A percentile compares a stretch with the other conserved stretches of the same genome.
Evolutionary conservation across 2,797 vertebrate genomes (phyloP).

Genomic region (Eutrigla gurnardus): DNA sequence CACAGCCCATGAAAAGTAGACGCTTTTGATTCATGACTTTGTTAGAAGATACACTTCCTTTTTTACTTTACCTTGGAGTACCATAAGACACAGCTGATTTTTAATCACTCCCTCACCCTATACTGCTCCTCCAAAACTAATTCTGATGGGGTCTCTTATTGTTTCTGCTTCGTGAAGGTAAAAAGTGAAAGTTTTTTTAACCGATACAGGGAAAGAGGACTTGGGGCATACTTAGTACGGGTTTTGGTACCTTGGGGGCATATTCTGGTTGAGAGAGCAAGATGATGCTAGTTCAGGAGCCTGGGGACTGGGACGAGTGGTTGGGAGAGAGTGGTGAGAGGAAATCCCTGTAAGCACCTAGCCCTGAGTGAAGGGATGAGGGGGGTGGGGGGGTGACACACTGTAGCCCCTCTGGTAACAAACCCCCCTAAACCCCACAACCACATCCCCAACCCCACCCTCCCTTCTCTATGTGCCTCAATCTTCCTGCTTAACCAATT

Average conservation of each 20-base stretch:
- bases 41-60: not conserved
- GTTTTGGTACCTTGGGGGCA: constrained; percentile 35
- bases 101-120: constrained; percentile 27
- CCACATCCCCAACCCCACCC: constrained; percentile 78
- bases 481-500: constrained; percentile 99
- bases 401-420: constrained; percentile 75
- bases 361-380: constrained; percentile 76
- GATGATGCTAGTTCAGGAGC: constrained; percentile 54
- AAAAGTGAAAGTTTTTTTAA: constrained; percentile 34
- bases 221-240: constrained; percentile 20
- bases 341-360: constrained; percentile 81
- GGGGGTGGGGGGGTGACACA: constrained; percentile 62
- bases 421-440: constrained; percentile 61
- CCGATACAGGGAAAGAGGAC: not conserved
- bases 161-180: not conserved
- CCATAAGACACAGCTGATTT: constrained; percentile 20
- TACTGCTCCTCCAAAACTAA: constrained; percentile 30
- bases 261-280: constrained; percentile 30
- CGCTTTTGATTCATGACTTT: constrained; percentile 11
- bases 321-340: constrained; percentile 79
- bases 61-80: not conserved
- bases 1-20: constrained; percentile 21
- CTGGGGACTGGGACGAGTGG: constrained; percentile 71
- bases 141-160: constrained; percentile 10
- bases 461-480: constrained; percentile 90